Base-by-base conservation (phyloP, 2,888 invertebrate species). In the Itoplectis maculator region DNA sequence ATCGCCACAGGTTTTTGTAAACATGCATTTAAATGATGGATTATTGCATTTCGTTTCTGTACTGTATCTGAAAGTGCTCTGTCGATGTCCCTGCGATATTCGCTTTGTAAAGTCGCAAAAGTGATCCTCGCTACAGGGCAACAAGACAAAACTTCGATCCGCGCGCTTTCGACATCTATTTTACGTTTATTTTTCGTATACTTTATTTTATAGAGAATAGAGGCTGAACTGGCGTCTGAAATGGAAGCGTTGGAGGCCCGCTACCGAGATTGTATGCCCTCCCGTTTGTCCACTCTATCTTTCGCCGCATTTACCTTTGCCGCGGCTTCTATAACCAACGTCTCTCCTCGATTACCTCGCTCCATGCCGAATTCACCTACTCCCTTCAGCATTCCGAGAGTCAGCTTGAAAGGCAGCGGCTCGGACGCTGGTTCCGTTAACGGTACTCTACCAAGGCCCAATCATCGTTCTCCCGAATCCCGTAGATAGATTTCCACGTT, bases 121-220 rank as follows among this genome's bases (percentile, higher is more conserved):
- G 20, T 20, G 9, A 51, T 51, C 11, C 5, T 54, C 54, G 54
- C 20, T 23, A 20, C 54, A 54, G 20, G 20, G 8, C 20, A 54
- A 15, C 23, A 20, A 51, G 20, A 20, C 51, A 51, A 20, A 51
- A 51, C 20, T 56, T 65, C 49, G 15, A 49, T 61, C 29, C 11
- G n/a, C 63, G 20, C 61, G 40, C 51, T 29, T 37, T 59, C 15
- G 23, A 66, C 45, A n/a, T 59, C 56, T 76, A n/a, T 13, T 59
- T 42, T 42, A 54, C 59, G 56, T 45, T 81, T 63, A 51, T 37
- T 69, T 42, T 65, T 47, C 42, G 47, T 63, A 66, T 74, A 83
- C 56, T 88, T 90, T 88, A 88, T 93, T 90, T 94, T 94, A 88
- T 94, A 94, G 94, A 94, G 92, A 92, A 90, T 94, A 91, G 94